These are phyloP conservation scores for Anarsia innoxiella DNA, from an alignment of 2,888 invertebrate genomes.

Conservation along the genomic window DNA sequence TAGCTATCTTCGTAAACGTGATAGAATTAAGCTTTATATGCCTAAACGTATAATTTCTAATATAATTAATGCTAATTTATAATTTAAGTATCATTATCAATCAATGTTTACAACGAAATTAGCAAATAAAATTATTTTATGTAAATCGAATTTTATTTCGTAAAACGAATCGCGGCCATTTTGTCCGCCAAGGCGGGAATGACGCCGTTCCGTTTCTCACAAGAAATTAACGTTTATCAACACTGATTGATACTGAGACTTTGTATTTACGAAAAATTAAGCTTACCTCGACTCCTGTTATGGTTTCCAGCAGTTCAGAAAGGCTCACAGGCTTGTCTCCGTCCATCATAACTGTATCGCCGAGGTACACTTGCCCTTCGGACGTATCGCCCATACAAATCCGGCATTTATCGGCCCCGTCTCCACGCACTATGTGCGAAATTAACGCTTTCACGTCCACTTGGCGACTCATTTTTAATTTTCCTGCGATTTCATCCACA, in stretches of 20 bases:
- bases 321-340: conserved; percentile 57
- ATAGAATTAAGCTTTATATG: too few relatives aligned
- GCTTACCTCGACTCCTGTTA: conserved; percentile 62
- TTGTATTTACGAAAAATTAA: too few relatives aligned
- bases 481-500: not conserved
- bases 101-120: too few relatives aligned
- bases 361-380: conserved; percentile 60
- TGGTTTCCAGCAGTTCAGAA: conserved; percentile 53
- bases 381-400: conserved; percentile 67
- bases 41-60: too few relatives aligned
- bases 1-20: conserved; percentile 4
- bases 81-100: too few relatives aligned
- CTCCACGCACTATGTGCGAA: conserved; percentile 63
- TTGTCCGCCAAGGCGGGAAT: conserved; percentile 41
- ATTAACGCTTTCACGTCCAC: conserved; percentile 61
- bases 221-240: conserved; percentile 38
- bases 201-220: conserved; percentile 65
- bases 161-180: conserved; percentile 35
- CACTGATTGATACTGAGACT: conserved; percentile 27
- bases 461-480: conserved; percentile 46
- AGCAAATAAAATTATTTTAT: too few relatives aligned
- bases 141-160: not conserved
- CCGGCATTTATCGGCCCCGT: conserved; percentile 60
- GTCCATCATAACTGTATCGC: conserved; percentile 65
- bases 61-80: too few relatives aligned